phyloP scores from a whole-genome alignment of 2,797 vertebrate genomes.

The Lophotriccus pileatus region DNA sequence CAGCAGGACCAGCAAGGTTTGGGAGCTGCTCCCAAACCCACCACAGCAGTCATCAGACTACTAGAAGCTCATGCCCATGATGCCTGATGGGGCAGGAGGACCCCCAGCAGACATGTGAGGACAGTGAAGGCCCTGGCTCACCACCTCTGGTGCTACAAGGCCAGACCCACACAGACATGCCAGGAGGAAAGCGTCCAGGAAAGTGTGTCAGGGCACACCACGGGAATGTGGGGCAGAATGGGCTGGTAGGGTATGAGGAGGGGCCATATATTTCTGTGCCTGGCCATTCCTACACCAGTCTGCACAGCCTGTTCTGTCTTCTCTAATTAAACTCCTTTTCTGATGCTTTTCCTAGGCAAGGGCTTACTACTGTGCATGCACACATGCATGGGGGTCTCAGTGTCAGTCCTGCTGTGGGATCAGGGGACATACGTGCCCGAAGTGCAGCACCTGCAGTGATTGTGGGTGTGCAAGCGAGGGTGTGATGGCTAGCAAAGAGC shows the following conservation, averaged over 20 bases:
- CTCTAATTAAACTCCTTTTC: neutral
- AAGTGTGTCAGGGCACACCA: rapidly evolving
- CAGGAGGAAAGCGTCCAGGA: neutral
- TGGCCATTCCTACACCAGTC: neutral
- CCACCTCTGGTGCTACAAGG: neutral
- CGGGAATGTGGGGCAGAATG: neutral
- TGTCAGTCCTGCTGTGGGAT: rapidly evolving
- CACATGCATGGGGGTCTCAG: rapidly evolving
- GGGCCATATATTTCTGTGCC: too few species aligned
- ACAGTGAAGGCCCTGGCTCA: neutral
- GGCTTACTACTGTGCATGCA: neutral
- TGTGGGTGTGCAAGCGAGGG: rapidly evolving
- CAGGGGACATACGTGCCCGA: rapidly evolving
- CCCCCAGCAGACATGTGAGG: neutral
- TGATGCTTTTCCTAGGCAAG: rapidly evolving
- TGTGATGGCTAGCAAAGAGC: neutral
- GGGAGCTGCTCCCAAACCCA: neutral
- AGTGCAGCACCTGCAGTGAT: neutral
- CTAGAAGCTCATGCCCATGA: neutral
- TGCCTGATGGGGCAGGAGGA: neutral
- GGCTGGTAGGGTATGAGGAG: neutral
- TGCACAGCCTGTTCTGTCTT: neutral
- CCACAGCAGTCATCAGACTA: neutral
- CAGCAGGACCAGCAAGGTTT: neutral
- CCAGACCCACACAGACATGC: rapidly evolving